Base-by-base conservation (phyloP, 2,797 vertebrate genomes). In the Acanthurus tractus region DNA sequence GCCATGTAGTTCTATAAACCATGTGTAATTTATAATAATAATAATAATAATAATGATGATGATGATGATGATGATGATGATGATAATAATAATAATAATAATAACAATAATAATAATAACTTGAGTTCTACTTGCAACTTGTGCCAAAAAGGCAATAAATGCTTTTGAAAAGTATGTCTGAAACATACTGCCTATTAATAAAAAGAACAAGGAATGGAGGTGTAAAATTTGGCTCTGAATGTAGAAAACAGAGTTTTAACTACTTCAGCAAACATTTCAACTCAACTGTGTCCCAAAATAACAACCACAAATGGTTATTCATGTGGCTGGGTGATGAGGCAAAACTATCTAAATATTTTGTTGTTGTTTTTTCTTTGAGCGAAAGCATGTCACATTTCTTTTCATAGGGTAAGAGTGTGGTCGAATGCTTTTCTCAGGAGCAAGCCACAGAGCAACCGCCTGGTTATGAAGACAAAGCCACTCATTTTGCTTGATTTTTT, bases 241-340 rank as follows among this genome's bases (percentile, higher is more conserved):
- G 34, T 54, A 2, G 42, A 13, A 34, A 29, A 25, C 52, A 44
- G 9, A 10, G 10, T 18, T 54, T 56, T 25, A 20, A 53, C 25
- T 34, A 57, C 18, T n/a, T 40, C 17, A 34, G 20, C 20, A 6
- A 42, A 8, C 25, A 70, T 66, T 75, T 70, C 54, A 6, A 65
- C 65, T 50, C 0, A 1, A 40, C 45, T 3, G 1, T 29, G 29
- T 61, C 22, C 56, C n/a, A 44, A 55, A 67, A 67, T 55, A 59
- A 59, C 48, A 64, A 45, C 6, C 58, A 46, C 45, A 8, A 25
- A 18, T 70, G 54, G 22, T 61, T 61, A 54, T 70, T 42, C 34
- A 55, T 11, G 48, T 58, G 42, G 4, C 18, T 23, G 20, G 40
- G 53, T 56, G 23, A 36, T 17, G 11, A 25, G 22, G n/a, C 14